phyloP scores from a whole-genome alignment of 2,888 invertebrate species.

The Folsomia manolachei region DNA sequence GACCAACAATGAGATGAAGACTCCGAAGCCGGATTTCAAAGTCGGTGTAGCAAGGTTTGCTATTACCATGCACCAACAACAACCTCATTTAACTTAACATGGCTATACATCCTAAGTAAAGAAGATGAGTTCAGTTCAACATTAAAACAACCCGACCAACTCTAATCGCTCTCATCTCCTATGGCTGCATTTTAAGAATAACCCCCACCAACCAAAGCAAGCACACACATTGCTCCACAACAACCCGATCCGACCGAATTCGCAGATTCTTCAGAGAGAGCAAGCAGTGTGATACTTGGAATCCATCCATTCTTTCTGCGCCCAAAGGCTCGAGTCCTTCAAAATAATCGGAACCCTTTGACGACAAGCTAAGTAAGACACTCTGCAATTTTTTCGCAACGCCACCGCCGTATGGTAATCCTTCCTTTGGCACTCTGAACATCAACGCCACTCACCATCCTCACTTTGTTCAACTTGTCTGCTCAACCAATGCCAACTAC shows the following conservation, averaged over 20 bases:
- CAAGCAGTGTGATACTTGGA: too few species aligned
- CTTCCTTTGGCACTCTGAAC: background rate
- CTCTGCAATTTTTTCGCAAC: too few species aligned
- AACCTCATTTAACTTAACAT: too few species aligned
- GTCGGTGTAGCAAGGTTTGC: background rate
- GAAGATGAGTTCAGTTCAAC: background rate
- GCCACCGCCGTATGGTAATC: background rate
- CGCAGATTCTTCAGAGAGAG: background rate
- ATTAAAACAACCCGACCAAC: background rate
- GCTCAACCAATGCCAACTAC: background rate
- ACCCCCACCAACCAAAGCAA: background rate
- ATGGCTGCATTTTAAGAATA: background rate
- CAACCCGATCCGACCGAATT: background rate
- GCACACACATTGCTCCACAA: background rate
- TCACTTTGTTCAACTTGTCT: background rate
- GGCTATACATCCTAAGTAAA: too few species aligned
- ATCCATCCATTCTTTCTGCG: background rate
- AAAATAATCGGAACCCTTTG: background rate
- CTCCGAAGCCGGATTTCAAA: background rate
- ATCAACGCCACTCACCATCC: background rate
- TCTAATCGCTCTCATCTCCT: background rate
- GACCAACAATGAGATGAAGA: background rate
- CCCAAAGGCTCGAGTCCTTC: background rate
- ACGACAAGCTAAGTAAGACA: too few species aligned
- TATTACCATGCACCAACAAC: too few species aligned